Base-by-base conservation (phyloP, 2,113 vertebrate genomes). In the Callopanchax toddi region DNA sequence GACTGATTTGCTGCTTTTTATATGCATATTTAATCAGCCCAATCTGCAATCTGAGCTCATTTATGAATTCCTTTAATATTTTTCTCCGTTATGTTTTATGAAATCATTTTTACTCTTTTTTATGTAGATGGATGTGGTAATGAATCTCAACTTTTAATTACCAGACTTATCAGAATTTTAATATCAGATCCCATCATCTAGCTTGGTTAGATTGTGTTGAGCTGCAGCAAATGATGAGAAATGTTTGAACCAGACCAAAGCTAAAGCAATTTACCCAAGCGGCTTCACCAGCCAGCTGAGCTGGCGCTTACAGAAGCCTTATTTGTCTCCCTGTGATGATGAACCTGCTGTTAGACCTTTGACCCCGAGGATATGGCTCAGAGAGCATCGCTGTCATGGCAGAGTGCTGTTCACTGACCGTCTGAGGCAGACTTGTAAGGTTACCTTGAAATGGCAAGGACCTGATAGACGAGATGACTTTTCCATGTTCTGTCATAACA, bases 371-470 rank as follows among this genome's bases (percentile, higher is more conserved):
- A 67, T 18, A 73, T 67, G 60, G 55, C 75, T 84, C 77, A 65
- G 67, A 82, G 69, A 60, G 40, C 64, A 45, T 58, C 37, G 5
- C 54, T 49, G 63, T 72, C 74, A 17, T 51, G 52, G 64, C 71
- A 43, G 71, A 43, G 60, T 7, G 45, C 55, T 23, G 61, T 22
- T 44, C 48, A 11, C 44, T 71, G 74, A 67, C 71, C 18, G 54
- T 29, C 50, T 78, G 68, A 83, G 73, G 74, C 74, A 52, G 76
- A 74, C 49, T 60, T 66, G 58, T 49, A 62, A 78, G 67, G 79
- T 84, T 81, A 85, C 86, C 81, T 82, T 82, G 79, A 86, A 81
- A 83, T 71, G 76, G 60, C 60, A 50, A n/a, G 11, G 52, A 79
- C 59, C 79, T 79, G 87, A 85, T 82, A 69, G 67, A 86, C 72